Conservation (phyloP, 2,797 vertebrate genomes). For the Squalus acanthias region DNA sequence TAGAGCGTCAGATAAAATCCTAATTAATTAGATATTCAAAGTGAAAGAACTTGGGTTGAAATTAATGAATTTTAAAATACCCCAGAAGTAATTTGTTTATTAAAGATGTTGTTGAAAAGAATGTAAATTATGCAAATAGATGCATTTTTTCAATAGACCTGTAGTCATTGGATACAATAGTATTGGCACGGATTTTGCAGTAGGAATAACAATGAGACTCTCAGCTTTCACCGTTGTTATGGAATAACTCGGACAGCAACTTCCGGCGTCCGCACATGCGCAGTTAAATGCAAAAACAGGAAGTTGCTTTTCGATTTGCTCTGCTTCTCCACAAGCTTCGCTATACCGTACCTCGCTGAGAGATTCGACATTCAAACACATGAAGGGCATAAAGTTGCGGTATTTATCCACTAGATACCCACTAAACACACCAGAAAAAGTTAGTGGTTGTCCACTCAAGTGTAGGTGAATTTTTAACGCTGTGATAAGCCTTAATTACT, state of each 20-base stretch:
- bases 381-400: neutral
- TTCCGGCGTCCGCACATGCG: neutral
- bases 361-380: neutral
- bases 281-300: neutral
- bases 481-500: neutral
- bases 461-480: too few species aligned
- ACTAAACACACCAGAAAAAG: neutral
- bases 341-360: neutral
- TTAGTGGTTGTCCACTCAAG: neutral
- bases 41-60: neutral
- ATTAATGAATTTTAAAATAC: slow-evolving; percentile 12
- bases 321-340: neutral
- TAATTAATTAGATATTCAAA: neutral
- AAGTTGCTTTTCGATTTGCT: neutral
- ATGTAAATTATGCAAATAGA: slow-evolving; percentile 1
- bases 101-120: neutral
- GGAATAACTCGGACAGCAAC: neutral
- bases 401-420: neutral
- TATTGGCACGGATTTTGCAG: neutral
- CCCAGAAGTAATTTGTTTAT: neutral
- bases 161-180: neutral
- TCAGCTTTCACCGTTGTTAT: neutral
- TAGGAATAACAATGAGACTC: neutral
- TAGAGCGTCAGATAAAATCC: neutral
- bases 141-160: neutral